These are phyloP conservation scores for Astyanax mexicanus DNA, from an alignment of 2,797 vertebrate species.

Conservation along the genomic window DNA sequence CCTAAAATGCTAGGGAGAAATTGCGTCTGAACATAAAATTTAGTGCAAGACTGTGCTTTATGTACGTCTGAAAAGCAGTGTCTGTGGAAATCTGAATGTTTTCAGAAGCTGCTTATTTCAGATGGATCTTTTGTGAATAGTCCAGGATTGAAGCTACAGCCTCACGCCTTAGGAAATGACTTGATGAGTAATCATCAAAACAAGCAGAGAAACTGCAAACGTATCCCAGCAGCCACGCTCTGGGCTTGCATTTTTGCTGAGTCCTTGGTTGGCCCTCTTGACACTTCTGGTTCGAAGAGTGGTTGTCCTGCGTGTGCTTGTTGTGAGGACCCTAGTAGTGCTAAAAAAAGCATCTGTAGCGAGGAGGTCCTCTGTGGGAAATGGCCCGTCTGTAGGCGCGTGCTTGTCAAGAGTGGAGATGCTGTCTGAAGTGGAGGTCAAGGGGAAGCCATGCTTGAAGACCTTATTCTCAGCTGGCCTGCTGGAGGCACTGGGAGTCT, in stretches of 20 bases:
- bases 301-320: constrained; percentile 72
- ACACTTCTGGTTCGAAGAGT: constrained; percentile 79
- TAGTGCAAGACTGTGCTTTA: neutral
- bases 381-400: constrained; percentile 36
- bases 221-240: constrained; percentile 15
- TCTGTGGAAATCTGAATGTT: neutral
- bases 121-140: neutral
- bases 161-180: neutral
- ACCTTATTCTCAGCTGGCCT: constrained; percentile 5
- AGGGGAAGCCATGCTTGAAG: constrained; percentile 15
- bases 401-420: constrained; percentile 46
- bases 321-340: constrained; percentile 36
- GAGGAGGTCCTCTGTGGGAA: constrained; percentile 53
- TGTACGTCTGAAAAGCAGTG: neutral
- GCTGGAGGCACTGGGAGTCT: constrained; percentile 9
- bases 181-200: constrained; percentile 16
- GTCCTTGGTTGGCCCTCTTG: constrained; percentile 72
- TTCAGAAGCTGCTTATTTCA: neutral
- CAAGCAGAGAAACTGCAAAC: constrained; percentile 26
- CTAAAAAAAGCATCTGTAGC: constrained; percentile 60
- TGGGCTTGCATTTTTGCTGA: constrained; percentile 50
- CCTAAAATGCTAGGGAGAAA: neutral
- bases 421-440: constrained; percentile 48
- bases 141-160: neutral
- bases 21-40: neutral